Base-by-base conservation (phyloP, 2,797 vertebrate genomes). In the Manis crassicaudata region DNA sequence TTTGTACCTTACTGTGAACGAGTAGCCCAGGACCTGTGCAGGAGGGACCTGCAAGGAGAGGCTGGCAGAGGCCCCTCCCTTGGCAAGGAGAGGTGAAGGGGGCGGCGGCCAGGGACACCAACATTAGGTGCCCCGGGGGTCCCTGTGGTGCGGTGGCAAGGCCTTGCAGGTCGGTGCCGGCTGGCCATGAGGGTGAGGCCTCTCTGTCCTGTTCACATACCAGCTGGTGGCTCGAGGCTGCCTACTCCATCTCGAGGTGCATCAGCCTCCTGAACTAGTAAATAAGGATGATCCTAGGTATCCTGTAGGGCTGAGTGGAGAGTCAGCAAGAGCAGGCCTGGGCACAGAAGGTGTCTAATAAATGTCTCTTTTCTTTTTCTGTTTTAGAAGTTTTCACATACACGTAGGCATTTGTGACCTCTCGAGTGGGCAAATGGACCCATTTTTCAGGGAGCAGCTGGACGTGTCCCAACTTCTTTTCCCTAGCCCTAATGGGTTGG, bases 181-280 rank as follows among this genome's bases (percentile, higher is more conserved):
- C 17, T 67, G 58, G 79, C n/a, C 35, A 12, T 58, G 81, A 88
- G 79, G 68, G 92, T 94, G 94, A 97, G 67, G 82, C 83, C n/a
- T 18, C 40, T 6, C 72, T 84, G 25, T 52, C 79, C 63, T 3
- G 50, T 67, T 96, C n/a, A 43, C 68, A 93, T 88, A 58, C 68
- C 70, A 70, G 56, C 72, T 90, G 80, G 86, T 94, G 83, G 92
- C 95, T 96, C 6, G 56, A 81, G 70, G 94, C 18, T 0, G 90
- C 96, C 88, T 82, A 20, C 18, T 40, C 94, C 94, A 95, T 96
- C 97, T 97, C 35, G 0, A 7, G 73, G 63, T 87, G 70, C 76
- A 93, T 92, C 94, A 40, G 21, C 54, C 50, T 97, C 67, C 75
- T 96, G 90, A 93, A 18, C 86, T 58, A 85, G 82, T 67, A 96